Evolutionary conservation across 2,888 invertebrate genomes (phyloP), one percentile per base, ranked within the genome.

Genomic region (Drosophila mimetica): DNA sequence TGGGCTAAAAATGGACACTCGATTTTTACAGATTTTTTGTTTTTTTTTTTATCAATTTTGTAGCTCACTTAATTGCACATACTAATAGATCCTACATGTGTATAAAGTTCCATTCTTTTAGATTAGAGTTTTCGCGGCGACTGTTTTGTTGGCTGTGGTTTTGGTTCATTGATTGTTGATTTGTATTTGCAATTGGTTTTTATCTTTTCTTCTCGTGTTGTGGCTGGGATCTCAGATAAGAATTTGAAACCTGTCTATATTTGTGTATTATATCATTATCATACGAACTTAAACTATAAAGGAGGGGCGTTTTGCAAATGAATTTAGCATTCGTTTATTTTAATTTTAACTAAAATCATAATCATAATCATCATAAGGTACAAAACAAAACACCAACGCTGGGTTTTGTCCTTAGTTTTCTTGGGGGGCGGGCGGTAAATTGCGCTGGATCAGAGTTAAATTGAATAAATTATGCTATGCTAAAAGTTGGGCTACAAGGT

Each of bases 401-500:
- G 5, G 28, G 13, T n/a, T 7, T 28, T 4, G 9, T 37, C n/a
- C 28, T 61, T 16, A 20, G 14, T 7, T 58, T 46, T 22, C 9
- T 30, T 30, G 8, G n/a, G n/a, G n/a, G n/a, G n/a, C n/a, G 14
- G 25, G 9, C 14, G 20, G 16, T 16, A 22, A 48, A 30, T 37
- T 37, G 46, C 59, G 20, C 25, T 28, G 57, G 37, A 30, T 63
- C 30, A 30, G 48, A 63, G 37, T 48, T 55, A 16, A 72, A 75
- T 79, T 74, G 67, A 86, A 79, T 82, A 83, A 84, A 86, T 86
- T 86, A 84, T 84, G 81, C 82, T 83, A 83, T 79, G 71, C 79
- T 86, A 70, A 77, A 82, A 75, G 54, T 47, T 79, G 71, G 77
- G 55, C 82, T 83, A 80, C 66, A 79, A 50, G 66, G 58, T 20